Percentiles rank a stretch among this genome's conserved stretches.
phyloP scores from a whole-genome alignment of 1,140 invertebrate species.

The Trachymyrmex septentrionalis region DNA sequence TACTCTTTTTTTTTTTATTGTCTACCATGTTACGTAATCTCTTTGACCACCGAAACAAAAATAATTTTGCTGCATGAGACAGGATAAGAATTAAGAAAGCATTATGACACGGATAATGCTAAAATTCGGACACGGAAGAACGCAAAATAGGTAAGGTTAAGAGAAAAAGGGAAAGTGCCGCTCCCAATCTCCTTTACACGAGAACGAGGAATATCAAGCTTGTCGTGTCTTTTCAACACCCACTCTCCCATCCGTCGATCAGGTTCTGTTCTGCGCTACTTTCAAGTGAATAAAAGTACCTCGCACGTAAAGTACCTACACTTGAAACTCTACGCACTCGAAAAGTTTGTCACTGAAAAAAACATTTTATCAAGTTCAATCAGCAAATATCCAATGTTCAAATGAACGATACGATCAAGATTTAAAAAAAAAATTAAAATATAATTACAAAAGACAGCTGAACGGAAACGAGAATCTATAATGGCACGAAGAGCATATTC shows the following conservation, averaged over 20 bases:
- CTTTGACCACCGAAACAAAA: neutral
- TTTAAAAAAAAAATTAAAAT: neutral
- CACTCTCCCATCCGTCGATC: neutral
- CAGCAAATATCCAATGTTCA: conserved; percentile 35
- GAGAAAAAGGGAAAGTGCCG: conserved; percentile 28
- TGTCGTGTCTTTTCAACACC: neutral
- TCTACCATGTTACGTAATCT: conserved; percentile 44
- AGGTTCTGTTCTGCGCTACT: conserved; percentile 4
- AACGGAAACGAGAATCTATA: neutral
- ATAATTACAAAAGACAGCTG: conserved; percentile 54
- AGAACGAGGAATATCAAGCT: conserved; percentile 38
- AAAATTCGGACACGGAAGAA: conserved; percentile 10
- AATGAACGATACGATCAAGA: conserved; percentile 54
- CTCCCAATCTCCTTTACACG: conserved; percentile 18
- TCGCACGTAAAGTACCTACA: conserved; percentile 44
- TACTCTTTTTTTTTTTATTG: conserved; percentile 66
- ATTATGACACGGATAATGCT: neutral
- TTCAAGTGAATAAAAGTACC: conserved; percentile 13
- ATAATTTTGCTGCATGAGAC: neutral
- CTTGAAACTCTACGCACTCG: conserved; percentile 39
- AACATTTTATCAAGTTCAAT: conserved; percentile 67
- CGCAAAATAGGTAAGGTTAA: neutral
- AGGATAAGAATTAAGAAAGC: too few species aligned
- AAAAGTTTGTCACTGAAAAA: conserved; percentile 59
- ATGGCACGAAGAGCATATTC: neutral